Percentiles rank a stretch among this genome's conserved stretches.
Evolutionary conservation across 2,797 vertebrate genomes (phyloP).

Genomic region (Amblyopsis hoosieri): DNA sequence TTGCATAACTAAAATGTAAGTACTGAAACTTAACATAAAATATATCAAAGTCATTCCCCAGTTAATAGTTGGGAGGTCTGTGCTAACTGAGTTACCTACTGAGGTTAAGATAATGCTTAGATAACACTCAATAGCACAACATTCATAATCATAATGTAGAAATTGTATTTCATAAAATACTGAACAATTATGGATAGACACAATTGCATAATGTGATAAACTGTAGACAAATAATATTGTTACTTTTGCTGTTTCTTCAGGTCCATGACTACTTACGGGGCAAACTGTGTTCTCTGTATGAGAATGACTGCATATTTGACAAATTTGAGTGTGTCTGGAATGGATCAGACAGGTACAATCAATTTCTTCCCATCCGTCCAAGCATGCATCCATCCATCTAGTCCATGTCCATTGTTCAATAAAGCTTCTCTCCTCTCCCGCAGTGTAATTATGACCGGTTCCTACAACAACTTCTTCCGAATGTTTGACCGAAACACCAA

Average conservation of each 20-base stretch:
- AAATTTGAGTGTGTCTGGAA: conserved; percentile 99
- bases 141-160: no score
- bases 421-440: conserved; percentile 11
- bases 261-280: conserved; percentile 98
- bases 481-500: conserved; percentile 91
- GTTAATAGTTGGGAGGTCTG: neutral
- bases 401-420: neutral
- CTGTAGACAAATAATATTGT: neutral
- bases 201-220: neutral
- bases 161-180: no score
- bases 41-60: neutral
- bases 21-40: neutral
- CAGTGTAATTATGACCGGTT: conserved; percentile 95
- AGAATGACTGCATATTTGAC: conserved; percentile 99
- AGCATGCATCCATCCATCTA: neutral
- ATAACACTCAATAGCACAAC: no score
- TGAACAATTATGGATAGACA: neutral
- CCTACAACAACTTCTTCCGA: conserved; percentile 97
- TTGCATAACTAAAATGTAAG: conserved; percentile 6
- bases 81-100: no score
- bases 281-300: conserved; percentile 96
- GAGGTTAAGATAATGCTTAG: no score
- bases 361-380: neutral
- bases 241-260: conserved; percentile 62
- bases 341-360: conserved; percentile 93